Conservation (phyloP, 2,888 invertebrate species). For the Heliconius charithonia region DNA sequence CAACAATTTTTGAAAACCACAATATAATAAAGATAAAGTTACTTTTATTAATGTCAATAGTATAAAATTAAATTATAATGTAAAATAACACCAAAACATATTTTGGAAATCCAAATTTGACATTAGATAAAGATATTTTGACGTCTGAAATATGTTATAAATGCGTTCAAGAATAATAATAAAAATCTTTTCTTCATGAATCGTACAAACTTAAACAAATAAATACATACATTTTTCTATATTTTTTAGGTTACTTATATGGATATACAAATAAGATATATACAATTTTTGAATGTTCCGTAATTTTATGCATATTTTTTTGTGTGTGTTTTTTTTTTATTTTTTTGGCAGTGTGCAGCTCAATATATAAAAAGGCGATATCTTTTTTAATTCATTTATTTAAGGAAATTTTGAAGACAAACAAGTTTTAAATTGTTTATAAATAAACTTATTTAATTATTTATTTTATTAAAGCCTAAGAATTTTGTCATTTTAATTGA, state of each 20-base stretch:
- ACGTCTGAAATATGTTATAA: constrained; percentile 18
- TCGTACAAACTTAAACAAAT: background rate
- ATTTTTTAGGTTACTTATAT: no score
- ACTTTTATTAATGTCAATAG: background rate
- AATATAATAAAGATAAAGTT: background rate
- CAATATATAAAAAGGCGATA: background rate
- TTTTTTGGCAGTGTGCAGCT: background rate
- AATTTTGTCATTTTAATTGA: no score
- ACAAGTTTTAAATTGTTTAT: no score
- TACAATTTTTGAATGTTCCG: no score
- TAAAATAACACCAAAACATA: constrained; percentile 30
- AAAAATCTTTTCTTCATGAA: background rate
- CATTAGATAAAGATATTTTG: constrained; percentile 33
- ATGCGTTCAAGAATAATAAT: background rate
- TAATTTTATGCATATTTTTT: no score
- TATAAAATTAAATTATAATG: background rate
- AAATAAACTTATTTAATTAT: no score
- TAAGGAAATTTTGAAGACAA: no score
- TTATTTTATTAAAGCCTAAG: no score
- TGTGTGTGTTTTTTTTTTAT: no score
- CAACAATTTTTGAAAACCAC: background rate
- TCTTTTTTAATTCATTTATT: no score
- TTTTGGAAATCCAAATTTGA: constrained; percentile 36
- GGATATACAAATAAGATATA: no score
- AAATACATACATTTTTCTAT: no score